Conservation (phyloP, 2,797 vertebrate species). For the Bovichtus variegatus region DNA sequence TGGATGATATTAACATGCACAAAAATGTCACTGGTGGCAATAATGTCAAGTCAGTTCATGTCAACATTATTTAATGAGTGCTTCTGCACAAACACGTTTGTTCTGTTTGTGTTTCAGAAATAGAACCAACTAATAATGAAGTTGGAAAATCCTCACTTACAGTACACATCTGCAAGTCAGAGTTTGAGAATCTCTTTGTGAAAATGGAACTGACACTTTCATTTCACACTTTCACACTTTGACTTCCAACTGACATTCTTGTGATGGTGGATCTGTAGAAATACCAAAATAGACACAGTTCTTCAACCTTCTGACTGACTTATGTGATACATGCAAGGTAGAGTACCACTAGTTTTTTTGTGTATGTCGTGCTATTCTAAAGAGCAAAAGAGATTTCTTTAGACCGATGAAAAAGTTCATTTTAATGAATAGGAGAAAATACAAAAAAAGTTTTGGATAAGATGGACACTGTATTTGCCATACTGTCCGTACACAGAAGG, state of each 20-base stretch:
- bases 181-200: slow-evolving; percentile 1
- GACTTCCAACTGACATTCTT: neutral
- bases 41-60: slow-evolving; percentile 19
- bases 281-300: neutral
- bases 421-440: neutral
- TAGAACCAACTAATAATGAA: slow-evolving; percentile 12
- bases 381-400: neutral
- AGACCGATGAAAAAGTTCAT: neutral
- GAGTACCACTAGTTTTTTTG: neutral
- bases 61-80: slow-evolving; percentile 31
- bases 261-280: slow-evolving; percentile 1
- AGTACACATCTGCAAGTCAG: slow-evolving; percentile 5
- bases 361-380: neutral
- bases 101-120: slow-evolving; percentile 40
- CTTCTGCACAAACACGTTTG: slow-evolving; percentile 25
- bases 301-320: slow-evolving; percentile 2
- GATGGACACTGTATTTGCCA: neutral
- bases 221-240: no score
- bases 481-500: neutral
- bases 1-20: slow-evolving; percentile 5
- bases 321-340: neutral
- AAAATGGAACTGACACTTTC: slow-evolving; percentile 2
- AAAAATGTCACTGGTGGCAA: slow-evolving; percentile 21
- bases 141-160: slow-evolving; percentile 9
- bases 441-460: neutral